Conservation (phyloP, 2,113 vertebrate genomes). For the Microtus richardsoni region DNA sequence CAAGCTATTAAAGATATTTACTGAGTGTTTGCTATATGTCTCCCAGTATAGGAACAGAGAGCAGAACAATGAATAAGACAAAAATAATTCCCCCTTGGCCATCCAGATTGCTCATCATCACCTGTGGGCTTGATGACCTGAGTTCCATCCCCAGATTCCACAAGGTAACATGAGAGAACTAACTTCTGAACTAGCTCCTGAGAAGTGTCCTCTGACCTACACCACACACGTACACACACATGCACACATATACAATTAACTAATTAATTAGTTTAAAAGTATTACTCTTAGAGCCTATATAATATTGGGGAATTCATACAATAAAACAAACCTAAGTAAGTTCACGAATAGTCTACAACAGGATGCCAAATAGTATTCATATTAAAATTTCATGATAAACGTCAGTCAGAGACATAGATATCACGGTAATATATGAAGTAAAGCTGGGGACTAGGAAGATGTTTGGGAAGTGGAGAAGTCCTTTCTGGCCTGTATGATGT, state of each 20-base stretch:
- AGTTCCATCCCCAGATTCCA: too few species aligned
- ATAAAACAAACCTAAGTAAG: not conserved
- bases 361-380: not conserved
- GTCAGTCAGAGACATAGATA: not conserved
- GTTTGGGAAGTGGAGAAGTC: rapidly evolving
- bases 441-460: not conserved
- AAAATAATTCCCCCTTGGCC: not conserved
- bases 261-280: not conserved
- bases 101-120: not conserved
- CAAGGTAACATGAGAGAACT: not conserved
- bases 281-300: not conserved
- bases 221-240: not conserved
- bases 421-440: not conserved
- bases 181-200: too few species aligned
- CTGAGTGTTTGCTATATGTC: not conserved
- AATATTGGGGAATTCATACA: not conserved
- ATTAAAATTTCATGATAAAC: not conserved
- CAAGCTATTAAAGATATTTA: constrained; percentile 14
- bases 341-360: not conserved
- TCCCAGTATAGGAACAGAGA: not conserved
- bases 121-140: not conserved
- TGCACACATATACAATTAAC: not conserved
- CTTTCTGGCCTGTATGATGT: not conserved
- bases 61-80: not conserved
- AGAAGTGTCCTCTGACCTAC: not conserved